Base-by-base conservation (phyloP, 2,888 invertebrate species). In the Drosophila vallismaia region DNA sequence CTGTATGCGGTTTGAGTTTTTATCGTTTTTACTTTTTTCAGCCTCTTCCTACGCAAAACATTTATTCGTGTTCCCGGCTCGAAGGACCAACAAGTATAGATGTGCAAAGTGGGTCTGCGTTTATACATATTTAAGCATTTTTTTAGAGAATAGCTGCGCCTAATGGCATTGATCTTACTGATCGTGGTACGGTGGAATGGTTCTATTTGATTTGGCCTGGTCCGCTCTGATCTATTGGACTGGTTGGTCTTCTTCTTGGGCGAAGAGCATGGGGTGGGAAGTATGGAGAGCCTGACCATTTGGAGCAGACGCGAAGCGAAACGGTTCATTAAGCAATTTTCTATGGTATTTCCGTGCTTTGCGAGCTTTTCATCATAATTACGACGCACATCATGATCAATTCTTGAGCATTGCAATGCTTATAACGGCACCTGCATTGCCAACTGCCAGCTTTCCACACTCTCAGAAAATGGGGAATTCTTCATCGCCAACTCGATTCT, bases 261-360 rank as follows among this genome's bases (percentile, higher is more conserved):
- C 45, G 70, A 57, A 55, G 63, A 51, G 40, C 64, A 64, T 63
- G 71, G 71, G 74, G 75, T 72, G 60, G 31, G 19, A 2, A 19
- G 19, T 19, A 19, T 19, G 19, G 19, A 14, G 14, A 71, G 74
- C 36, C 67, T 58, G 71, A 67, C 71, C 80, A 82, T 79, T 79
- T 79, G 76, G 79, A 76, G 75, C 74, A 78, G 75, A 67, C 77
- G 75, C 75, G 69, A 70, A 69, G 77, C 74, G 71, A 75, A 77
- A 81, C 80, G 82, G 79, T 74, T 79, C 81, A 83, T 85, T 79
- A 76, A 81, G 73, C 83, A 83, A 85, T 85, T 86, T 84, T 86
- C 83, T 72, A 56, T 74, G 71, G 72, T 76, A 85, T 76, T 77
- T 82, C 78, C 77, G 72, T 74, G 71, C 71, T 46, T 57, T 42